These are phyloP conservation scores for Pogonocherus hispidulus DNA, from an alignment of 2,888 invertebrate genomes.

Conservation along the genomic window DNA sequence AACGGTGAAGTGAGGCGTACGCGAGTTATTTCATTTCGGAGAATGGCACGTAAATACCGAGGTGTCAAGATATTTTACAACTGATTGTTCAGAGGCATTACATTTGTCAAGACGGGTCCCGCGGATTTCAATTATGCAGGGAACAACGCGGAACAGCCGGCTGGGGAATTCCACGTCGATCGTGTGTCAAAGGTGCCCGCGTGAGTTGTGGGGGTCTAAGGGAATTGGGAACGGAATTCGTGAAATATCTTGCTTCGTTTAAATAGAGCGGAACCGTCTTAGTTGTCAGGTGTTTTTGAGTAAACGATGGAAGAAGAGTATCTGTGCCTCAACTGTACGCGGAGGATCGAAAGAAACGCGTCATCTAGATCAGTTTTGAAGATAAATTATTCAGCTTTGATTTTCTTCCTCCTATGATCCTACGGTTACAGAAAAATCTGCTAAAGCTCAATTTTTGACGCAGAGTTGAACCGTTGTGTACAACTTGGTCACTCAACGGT, in stretches of 20 bases:
- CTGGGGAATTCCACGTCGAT: slow-evolving; percentile 30
- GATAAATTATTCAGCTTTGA: no score
- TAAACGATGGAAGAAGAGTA: background rate
- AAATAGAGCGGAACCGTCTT: slow-evolving; percentile 21
- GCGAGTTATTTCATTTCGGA: slow-evolving; percentile 30
- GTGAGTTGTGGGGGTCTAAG: slow-evolving; percentile 18
- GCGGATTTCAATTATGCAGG: slow-evolving; percentile 54
- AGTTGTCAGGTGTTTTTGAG: slow-evolving; percentile 24
- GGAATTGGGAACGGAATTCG: slow-evolving; percentile 20
- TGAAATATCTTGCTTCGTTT: slow-evolving; percentile 26
- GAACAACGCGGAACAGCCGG: slow-evolving; percentile 27
- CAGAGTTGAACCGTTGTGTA: no score
- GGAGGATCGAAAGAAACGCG: no score
- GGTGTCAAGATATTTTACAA: slow-evolving; percentile 31
- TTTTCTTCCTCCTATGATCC: no score
- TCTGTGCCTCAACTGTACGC: no score
- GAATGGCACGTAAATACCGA: slow-evolving; percentile 30
- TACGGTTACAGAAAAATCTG: no score
- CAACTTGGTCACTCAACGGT: no score
- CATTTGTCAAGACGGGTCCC: slow-evolving; percentile 51
- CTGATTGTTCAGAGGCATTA: slow-evolving; percentile 40
- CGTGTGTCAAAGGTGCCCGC: slow-evolving; percentile 35
- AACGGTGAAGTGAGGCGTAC: slow-evolving; percentile 15
- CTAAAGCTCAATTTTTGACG: no score
- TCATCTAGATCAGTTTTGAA: no score